Base-by-base conservation (phyloP, 2,888 invertebrate species). In the Philhelius pedissequus region DNA sequence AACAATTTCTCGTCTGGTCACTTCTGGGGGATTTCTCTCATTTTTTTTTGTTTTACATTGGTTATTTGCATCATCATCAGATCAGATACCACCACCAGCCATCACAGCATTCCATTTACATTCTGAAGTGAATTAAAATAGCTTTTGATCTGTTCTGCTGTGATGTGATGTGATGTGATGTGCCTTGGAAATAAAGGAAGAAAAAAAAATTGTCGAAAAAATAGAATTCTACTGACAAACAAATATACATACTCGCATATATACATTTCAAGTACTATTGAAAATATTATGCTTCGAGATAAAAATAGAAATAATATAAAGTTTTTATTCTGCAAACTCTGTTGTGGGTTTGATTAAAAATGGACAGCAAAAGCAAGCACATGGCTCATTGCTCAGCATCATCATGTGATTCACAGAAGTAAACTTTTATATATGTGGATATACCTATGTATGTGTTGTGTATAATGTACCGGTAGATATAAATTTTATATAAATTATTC, bases 1-100 rank as follows among this genome's bases (percentile, higher is more conserved):
- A 78, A 68, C 60, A 62, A 82, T 62, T 68, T 73, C 71, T 68
- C 77, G 68, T 73, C 82, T 77, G 77, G 43, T 66, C 45, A 40
- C 66, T 60, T 77, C 77, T 43, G 66, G 66, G 66, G 77, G 56
- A 68, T 73, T 77, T 77, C 77, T 77, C 66, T 77, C 20, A 22
- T 32, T 68, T 68, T 35, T 38, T 74, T 50, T 58, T 25, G 43
- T 9, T 15, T 27, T 48, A 20, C 45, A 45, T 70, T 60, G 60
- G 62, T 45, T 38, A 77, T 78, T 40, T 71, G 9, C 56, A 71
- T 66, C 52, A 35, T 50, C 66, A 66, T 40, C 62, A 25, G 35
- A 50, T 40, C 38, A 52, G 38, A 68, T 40, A n/a, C n/a, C n/a
- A n/a, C n/a, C 27, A 52, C 52, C 50, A 52, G 9, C 52, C 50